Conservation (phyloP, 2,797 vertebrate species). For the Onychomys leucogaster region DNA sequence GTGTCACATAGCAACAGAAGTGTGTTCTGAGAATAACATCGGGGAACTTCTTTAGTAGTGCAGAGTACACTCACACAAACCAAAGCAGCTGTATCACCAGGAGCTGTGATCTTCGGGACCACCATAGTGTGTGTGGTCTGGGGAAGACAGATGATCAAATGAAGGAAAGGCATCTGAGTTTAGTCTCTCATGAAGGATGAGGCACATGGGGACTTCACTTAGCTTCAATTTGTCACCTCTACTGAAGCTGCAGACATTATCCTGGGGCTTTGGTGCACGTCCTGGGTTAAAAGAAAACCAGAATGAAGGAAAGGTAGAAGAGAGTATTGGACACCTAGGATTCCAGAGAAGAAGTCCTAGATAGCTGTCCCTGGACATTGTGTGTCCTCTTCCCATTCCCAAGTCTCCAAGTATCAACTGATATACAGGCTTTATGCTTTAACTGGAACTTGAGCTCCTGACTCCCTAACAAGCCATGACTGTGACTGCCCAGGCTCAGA, state of each 20-base stretch:
- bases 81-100: no score
- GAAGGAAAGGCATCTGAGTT: neutral
- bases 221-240: neutral
- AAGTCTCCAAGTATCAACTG: fast-evolving
- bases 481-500: no score
- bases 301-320: fast-evolving
- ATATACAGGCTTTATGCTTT: neutral
- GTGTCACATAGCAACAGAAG: neutral
- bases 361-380: fast-evolving
- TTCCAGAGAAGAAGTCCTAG: fast-evolving
- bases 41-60: no score
- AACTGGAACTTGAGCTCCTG: fast-evolving
- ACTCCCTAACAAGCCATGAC: fast-evolving
- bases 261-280: no score
- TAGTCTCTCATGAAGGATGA: neutral
- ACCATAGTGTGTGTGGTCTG: fast-evolving
- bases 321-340: fast-evolving
- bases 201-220: fast-evolving
- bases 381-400: fast-evolving
- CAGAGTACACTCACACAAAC: neutral
- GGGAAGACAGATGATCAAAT: neutral
- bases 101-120: neutral
- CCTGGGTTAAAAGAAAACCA: fast-evolving
- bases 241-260: neutral
- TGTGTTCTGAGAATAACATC: neutral